Evolutionary conservation across 2,797 vertebrate species (phyloP).

Genomic region (Melanitta fusca): DNA sequence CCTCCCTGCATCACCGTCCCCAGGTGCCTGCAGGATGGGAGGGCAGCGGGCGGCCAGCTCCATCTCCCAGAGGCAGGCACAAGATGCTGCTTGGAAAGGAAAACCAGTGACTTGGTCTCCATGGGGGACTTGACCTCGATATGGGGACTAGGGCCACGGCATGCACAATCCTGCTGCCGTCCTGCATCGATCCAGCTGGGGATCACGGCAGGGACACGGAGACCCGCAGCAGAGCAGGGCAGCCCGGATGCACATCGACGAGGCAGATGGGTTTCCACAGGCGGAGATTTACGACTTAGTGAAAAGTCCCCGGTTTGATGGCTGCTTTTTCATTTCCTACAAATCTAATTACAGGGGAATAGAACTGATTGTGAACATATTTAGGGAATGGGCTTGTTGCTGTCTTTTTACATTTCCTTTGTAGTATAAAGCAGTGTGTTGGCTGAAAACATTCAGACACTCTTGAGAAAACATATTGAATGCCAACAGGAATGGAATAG

Average conservation of each 20-base stretch:
- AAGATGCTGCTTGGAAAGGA: not conserved
- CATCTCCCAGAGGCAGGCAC: accelerated
- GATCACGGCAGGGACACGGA: not conserved
- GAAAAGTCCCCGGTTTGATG: slow-evolving; percentile 72
- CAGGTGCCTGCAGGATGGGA: not conserved
- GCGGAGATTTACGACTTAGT: slow-evolving; percentile 71
- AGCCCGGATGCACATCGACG: not conserved
- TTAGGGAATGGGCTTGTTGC: slow-evolving; percentile 74
- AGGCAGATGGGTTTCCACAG: slow-evolving; percentile 39
- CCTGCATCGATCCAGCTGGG: accelerated
- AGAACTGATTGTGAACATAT: slow-evolving; percentile 77
- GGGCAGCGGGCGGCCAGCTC: not conserved
- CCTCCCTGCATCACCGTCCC: not conserved
- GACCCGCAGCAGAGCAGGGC: not conserved
- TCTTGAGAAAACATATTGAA: slow-evolving; percentile 46
- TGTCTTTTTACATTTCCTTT: slow-evolving; percentile 67
- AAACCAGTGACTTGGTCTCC: not conserved
- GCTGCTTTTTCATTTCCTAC: slow-evolving; percentile 76
- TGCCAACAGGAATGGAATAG: slow-evolving; percentile 30
- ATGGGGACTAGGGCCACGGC: accelerated
- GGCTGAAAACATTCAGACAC: not conserved
- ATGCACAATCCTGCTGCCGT: not conserved
- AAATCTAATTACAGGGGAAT: slow-evolving; percentile 77
- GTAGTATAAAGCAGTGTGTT: slow-evolving; percentile 50
- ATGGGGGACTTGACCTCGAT: not conserved